A percentile compares a stretch with the other conserved stretches of the same genome.
Conservation (phyloP, 2,888 invertebrate species). For the Phlogophora meticulosa region DNA sequence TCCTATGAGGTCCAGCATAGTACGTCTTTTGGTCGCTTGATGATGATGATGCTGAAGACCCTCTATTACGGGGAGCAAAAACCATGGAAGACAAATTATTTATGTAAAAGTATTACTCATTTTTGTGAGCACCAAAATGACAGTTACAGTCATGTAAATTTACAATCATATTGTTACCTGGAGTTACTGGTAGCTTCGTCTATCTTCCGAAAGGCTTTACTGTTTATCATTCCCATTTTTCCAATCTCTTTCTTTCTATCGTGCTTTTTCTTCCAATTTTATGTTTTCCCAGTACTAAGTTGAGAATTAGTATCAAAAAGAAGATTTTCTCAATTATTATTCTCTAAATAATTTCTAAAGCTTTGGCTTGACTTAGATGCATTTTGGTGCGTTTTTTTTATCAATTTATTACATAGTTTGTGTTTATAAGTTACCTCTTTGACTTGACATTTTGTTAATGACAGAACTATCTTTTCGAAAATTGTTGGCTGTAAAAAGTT, state of each 20-base stretch:
- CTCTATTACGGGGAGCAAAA: not conserved
- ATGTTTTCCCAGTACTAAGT: constrained; percentile 4
- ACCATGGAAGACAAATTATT: constrained; percentile 17
- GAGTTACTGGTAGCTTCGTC: constrained; percentile 83
- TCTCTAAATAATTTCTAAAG: constrained; percentile 1
- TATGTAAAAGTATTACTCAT: constrained; percentile 8
- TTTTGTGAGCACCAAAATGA: constrained; percentile 20
- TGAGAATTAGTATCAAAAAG: not conserved
- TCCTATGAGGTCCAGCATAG: not conserved
- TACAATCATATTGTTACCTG: constrained; percentile 70
- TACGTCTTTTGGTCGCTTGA: not conserved
- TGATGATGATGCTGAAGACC: not conserved
- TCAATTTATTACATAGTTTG: constrained; percentile 47
- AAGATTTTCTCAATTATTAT: constrained; percentile 15
- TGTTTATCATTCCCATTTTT: constrained; percentile 65
- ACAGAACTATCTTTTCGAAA: constrained; percentile 49
- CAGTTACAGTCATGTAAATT: constrained; percentile 12
- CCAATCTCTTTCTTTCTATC: not conserved
- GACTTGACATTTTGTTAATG: constrained; percentile 49
- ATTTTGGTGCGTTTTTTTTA: constrained; percentile 50
- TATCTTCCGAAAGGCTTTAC: constrained; percentile 75
- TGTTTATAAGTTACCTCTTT: constrained; percentile 44
- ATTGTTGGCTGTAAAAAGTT: not conserved
- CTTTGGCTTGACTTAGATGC: constrained; percentile 24
- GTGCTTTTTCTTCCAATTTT: constrained; percentile 1